Evolutionary conservation across 2,797 vertebrate species (phyloP), one percentile per base, ranked within the genome.

Genomic region (Channallabes apus): DNA sequence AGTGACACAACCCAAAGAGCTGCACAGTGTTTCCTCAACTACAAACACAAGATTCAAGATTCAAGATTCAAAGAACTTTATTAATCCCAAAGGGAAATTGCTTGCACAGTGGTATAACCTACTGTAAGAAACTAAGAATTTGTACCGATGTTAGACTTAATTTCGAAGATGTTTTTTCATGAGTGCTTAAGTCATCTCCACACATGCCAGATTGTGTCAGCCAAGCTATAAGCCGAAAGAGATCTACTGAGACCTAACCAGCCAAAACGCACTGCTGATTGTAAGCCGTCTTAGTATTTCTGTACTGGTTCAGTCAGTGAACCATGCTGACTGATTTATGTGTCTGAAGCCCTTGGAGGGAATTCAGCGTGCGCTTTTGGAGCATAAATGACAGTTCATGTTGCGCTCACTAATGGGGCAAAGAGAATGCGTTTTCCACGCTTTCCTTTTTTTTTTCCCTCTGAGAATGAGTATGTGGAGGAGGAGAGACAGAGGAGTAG

Each of bases 401-500:
- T 88, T 86, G 87, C 84, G 61, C 83, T 80, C 84, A 80, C 82
- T 88, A 90, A 72, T 85, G 54, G 81, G 77, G 78, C 84, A 87
- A 76, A 61, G 75, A 87, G 83, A 90, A 88, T 88, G 69, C 17
- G 27, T 86, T 91, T 89, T 87, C 46, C 86, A 79, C 82, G 41
- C 46, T 77, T 85, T 85, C 20, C 6, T 24, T 41, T 46, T 51
- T 88, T 51, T 64, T 14, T 29, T n/a, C n/a, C 71, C 61, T 75
- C 20, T 27, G 32, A 80, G 29, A 76, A 67, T 51, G 12, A 73
- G 14, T 7, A 71, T 38, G 15, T 38, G 51, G 32, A 29, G 32
- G 64, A 29, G 62, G 27, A 51, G 41, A 5, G n/a, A n/a, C 17
- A 12, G 35, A 69, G 62, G n/a, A 29, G 12, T 24, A 72, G 24